Base-by-base conservation (phyloP, 2,113 vertebrate species). In the Aspidoscelis tigris region DNA sequence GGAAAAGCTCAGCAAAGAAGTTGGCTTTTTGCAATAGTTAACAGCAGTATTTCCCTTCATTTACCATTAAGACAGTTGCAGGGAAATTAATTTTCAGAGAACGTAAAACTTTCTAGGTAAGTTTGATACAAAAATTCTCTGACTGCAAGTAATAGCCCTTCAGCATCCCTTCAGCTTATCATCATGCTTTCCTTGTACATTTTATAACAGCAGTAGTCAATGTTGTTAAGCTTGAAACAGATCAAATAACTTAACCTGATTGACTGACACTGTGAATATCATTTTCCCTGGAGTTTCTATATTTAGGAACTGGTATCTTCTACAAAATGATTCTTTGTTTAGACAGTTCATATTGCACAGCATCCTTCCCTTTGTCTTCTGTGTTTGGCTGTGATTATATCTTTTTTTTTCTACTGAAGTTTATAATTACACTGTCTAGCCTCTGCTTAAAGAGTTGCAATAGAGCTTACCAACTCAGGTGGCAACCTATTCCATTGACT, bases 191-290 rank as follows among this genome's bases (percentile, higher is more conserved):
- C 47, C 20, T 26, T 76, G 9, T 47, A n/a, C 76, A 81, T 68
- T 24, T 84, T 33, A 72, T 78, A 86, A 18, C 73, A 87, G 73
- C 44, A 55, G 22, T 33, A 43, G 33, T 41, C 33, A 78, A 50
- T 77, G 3, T 69, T 80, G 71, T 20, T 73, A 21, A 50, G 44
- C 41, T 50, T 87, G 74, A 87, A 74, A 76, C 5, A 61, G 41
- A 77, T 77, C 39, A 70, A 74, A 79, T 83, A 85, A 65, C 7
- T 78, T 64, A 70, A 70, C 39, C 43, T 44, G 39, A 76, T 69
- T 77, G 16, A 78, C 72, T 78, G 53, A 71, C 80, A 73, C 47
- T 26, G 39, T 43, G 43, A 50, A 69, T 7, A 76, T 82, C 84
- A 47, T 41, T 85, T 82, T n/a, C 26, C 14, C 44, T 55, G 83